phyloP scores from a whole-genome alignment of 2,113 vertebrate species.

The Synodontis membranacea region DNA sequence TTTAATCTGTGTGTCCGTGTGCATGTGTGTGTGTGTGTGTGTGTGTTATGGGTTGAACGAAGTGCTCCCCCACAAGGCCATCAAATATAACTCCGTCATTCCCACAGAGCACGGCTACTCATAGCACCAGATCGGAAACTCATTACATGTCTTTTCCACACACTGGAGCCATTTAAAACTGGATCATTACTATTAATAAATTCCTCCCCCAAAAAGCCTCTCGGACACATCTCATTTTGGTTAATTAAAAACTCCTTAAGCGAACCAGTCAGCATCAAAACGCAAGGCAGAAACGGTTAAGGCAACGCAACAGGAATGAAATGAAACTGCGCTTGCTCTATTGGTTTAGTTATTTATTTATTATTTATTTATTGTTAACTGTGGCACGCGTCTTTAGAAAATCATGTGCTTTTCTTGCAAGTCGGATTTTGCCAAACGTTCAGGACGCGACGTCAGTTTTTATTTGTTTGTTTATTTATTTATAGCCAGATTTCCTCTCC shows the following conservation, averaged over 20 bases:
- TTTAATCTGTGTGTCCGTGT: conserved; percentile 3
- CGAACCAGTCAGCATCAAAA: neutral
- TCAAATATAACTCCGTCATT: neutral
- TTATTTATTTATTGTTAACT: neutral
- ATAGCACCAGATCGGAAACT: conserved; percentile 6
- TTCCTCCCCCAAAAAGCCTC: neutral
- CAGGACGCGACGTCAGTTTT: neutral
- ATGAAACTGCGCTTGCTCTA: neutral
- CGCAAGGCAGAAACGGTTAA: neutral
- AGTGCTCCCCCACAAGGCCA: conserved; percentile 14
- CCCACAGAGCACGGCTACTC: conserved; percentile 16
- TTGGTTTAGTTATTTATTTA: neutral
- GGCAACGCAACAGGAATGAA: neutral
- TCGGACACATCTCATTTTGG: neutral
- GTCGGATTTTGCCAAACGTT: too few relatives aligned
- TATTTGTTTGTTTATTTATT: neutral
- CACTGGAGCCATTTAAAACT: neutral
- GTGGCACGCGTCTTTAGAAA: too few relatives aligned
- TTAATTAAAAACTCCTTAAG: conserved; percentile 13
- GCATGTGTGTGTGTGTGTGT: neutral
- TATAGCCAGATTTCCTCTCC: neutral
- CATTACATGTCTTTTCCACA: conserved; percentile 22
- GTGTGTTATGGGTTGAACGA: neutral
- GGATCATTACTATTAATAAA: conserved; percentile 3
- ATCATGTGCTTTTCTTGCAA: too few relatives aligned